phyloP scores from a whole-genome alignment of 2,888 invertebrate genomes.

The Drosophila nigricruria region DNA sequence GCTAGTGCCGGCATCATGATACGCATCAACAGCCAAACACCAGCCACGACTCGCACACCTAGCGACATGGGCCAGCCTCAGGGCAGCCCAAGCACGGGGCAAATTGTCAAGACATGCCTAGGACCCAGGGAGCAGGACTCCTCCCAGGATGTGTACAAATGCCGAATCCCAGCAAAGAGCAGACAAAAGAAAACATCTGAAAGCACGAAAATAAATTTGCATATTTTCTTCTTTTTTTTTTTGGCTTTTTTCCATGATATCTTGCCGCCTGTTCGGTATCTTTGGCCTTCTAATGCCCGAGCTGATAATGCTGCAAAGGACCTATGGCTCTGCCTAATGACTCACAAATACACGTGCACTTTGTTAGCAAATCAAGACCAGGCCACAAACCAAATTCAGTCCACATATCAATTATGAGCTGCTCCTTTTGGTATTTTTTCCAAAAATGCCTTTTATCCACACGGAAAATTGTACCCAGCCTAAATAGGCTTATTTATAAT shows the following conservation, averaged over 20 bases:
- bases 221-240: conserved; percentile 58
- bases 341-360: conserved; percentile 49
- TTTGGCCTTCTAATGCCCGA: conserved; percentile 30
- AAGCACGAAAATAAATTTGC: conserved; percentile 60
- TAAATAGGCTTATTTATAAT: conserved; percentile 18
- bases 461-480: background rate
- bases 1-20: conserved; percentile 76
- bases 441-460: conserved; percentile 5
- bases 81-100: conserved; percentile 33
- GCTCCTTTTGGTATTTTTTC: conserved; percentile 1
- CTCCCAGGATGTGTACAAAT: conserved; percentile 23
- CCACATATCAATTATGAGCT: conserved; percentile 27
- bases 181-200: conserved; percentile 34
- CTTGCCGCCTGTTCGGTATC: conserved; percentile 25
- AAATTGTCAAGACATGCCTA: conserved; percentile 45
- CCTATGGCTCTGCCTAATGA: conserved; percentile 71
- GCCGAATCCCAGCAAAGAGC: conserved; percentile 52
- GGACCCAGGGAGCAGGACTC: background rate
- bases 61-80: conserved; percentile 27
- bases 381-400: conserved; percentile 36
- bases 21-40: conserved; percentile 70
- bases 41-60: conserved; percentile 48
- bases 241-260: background rate
- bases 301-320: conserved; percentile 52
- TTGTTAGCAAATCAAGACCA: conserved; percentile 34